phyloP scores from a whole-genome alignment of 2,113 vertebrate genomes.

The Nannobrachium achirus region DNA sequence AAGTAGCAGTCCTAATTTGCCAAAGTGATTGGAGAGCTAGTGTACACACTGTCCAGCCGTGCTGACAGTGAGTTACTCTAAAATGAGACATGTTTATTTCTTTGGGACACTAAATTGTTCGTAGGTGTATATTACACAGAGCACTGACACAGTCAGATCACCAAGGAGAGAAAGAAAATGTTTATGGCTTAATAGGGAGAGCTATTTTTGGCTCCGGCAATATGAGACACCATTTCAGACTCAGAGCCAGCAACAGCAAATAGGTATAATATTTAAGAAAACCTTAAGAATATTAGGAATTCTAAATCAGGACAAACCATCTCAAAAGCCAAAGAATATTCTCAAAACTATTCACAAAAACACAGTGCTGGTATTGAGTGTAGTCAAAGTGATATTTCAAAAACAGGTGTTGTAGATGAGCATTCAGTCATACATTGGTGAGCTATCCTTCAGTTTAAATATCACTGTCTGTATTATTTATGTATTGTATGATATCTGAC shows the following conservation, averaged over 20 bases:
- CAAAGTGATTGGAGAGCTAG: slow-evolving; percentile 4
- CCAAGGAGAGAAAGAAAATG: slow-evolving; percentile 32
- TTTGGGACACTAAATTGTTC: slow-evolving; percentile 37
- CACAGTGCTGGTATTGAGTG: not conserved
- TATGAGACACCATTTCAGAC: not conserved
- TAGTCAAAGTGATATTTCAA: not conserved
- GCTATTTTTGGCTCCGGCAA: slow-evolving; percentile 36
- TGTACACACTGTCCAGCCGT: slow-evolving; percentile 38
- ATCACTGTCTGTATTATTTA: slow-evolving; percentile 12
- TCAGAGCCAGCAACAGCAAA: not conserved
- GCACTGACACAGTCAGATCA: slow-evolving; percentile 28
- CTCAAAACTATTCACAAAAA: not conserved
- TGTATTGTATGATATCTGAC: slow-evolving; percentile 40
- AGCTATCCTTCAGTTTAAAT: not conserved
- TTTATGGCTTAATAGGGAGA: slow-evolving; percentile 33
- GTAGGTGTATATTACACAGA: slow-evolving; percentile 21
- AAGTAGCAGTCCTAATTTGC: slow-evolving; percentile 18
- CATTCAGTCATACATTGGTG: slow-evolving; percentile 13
- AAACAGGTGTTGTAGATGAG: not conserved
- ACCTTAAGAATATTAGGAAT: not conserved
- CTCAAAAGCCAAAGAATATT: not conserved
- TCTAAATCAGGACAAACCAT: not conserved
- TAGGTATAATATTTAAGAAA: not conserved
- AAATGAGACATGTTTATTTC: slow-evolving; percentile 56
- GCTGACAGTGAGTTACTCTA: slow-evolving; percentile 41